Percentiles rank a stretch among this genome's conserved stretches.
phyloP scores from a whole-genome alignment of 2,797 vertebrate species.

The Sciaenops ocellatus region DNA sequence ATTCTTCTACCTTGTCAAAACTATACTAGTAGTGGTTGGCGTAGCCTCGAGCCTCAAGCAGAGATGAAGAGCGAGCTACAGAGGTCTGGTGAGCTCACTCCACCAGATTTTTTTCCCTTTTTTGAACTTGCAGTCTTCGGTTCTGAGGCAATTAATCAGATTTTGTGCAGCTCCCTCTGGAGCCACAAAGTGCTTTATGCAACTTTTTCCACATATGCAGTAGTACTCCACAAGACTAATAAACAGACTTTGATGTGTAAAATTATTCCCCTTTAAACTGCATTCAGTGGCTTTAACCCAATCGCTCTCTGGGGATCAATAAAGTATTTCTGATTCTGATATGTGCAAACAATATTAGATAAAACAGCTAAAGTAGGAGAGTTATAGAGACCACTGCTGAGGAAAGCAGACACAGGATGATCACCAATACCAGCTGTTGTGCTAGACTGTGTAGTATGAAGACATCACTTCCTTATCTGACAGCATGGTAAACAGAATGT shows the following conservation, averaged over 20 bases:
- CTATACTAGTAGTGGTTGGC: not conserved
- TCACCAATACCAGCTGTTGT: not conserved
- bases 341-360: not conserved
- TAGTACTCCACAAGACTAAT: no score
- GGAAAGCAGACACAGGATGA: not conserved
- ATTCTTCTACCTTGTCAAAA: not conserved
- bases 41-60: not conserved
- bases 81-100: no score
- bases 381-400: not conserved
- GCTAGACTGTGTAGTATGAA: not conserved
- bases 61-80: no score
- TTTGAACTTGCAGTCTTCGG: not conserved
- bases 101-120: not conserved
- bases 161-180: not conserved
- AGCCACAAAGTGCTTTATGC: no score
- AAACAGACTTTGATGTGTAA: no score
- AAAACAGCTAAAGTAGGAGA: no score
- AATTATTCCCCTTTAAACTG: no score
- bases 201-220: no score
- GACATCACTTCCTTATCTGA: not conserved
- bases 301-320: no score
- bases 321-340: no score
- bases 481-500: not conserved
- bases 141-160: not conserved
- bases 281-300: no score